These are phyloP conservation scores for Etheostoma spectabile DNA, from an alignment of 2,113 vertebrate species.

Conservation along the genomic window DNA sequence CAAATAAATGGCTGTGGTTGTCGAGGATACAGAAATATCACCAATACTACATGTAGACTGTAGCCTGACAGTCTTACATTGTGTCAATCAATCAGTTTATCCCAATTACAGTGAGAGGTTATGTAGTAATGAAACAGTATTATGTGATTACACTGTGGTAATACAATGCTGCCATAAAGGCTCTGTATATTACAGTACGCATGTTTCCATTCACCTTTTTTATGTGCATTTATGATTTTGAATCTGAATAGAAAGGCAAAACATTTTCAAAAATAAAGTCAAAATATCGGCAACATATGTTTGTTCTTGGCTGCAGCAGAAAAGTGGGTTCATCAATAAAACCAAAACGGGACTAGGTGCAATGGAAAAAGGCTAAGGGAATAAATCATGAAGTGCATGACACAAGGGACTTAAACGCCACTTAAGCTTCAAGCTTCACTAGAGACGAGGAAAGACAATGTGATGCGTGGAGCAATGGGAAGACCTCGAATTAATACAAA, in stretches of 20 bases:
- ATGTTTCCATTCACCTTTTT: not conserved
- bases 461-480: not conserved
- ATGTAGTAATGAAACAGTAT: not conserved
- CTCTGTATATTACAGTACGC: not conserved
- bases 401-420: no score
- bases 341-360: not conserved
- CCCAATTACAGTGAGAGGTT: not conserved
- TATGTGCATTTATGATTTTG: no score
- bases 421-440: not conserved
- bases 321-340: not conserved
- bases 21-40: not conserved
- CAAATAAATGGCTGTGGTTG: not conserved
- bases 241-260: no score
- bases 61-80: not conserved
- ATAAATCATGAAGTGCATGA: not conserved
- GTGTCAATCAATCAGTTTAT: not conserved
- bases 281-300: no score
- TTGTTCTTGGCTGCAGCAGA: not conserved
- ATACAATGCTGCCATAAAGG: not conserved
- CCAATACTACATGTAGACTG: not conserved
- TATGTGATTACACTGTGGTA: not conserved
- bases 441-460: not conserved
- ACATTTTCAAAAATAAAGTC: no score
- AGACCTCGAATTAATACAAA: not conserved
- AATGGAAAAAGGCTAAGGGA: not conserved